Conservation (phyloP, 1,140 invertebrate genomes). For the Teleopsis dalmanni region DNA sequence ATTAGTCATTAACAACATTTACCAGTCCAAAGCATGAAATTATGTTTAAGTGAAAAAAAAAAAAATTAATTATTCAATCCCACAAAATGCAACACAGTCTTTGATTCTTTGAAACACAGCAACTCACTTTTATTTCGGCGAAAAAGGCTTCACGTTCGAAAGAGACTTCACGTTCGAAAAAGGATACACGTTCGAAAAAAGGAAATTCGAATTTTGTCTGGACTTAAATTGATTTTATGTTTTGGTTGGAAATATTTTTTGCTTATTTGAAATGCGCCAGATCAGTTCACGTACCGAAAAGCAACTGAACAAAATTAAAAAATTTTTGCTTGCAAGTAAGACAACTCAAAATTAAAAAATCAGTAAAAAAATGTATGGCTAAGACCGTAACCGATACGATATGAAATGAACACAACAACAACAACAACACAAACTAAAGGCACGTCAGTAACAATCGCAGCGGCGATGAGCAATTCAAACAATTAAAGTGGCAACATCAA, state of each 20-base stretch:
- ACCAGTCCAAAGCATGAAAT: too few relatives aligned
- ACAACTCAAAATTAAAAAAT: constrained; percentile 35
- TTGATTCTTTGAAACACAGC: too few relatives aligned
- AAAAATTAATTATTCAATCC: too few relatives aligned
- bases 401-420: constrained; percentile 7
- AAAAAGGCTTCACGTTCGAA: too few relatives aligned
- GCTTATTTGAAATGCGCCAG: constrained; percentile 25
- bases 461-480: background rate
- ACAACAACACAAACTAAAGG: too few relatives aligned
- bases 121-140: too few relatives aligned
- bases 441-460: too few relatives aligned
- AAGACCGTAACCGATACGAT: constrained; percentile 1
- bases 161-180: too few relatives aligned
- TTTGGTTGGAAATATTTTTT: background rate
- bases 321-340: constrained; percentile 41
- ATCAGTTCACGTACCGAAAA: constrained; percentile 42
- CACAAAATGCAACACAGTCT: too few relatives aligned
- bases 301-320: constrained; percentile 43
- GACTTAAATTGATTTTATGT: background rate
- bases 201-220: background rate
- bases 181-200: background rate
- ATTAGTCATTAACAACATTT: too few relatives aligned
- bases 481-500: background rate
- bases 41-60: too few relatives aligned
- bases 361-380: too few relatives aligned